Evolutionary conservation across 2,113 vertebrate species (phyloP), one percentile per base, ranked within the genome.

Genomic region (Engraulis encrasicolus): DNA sequence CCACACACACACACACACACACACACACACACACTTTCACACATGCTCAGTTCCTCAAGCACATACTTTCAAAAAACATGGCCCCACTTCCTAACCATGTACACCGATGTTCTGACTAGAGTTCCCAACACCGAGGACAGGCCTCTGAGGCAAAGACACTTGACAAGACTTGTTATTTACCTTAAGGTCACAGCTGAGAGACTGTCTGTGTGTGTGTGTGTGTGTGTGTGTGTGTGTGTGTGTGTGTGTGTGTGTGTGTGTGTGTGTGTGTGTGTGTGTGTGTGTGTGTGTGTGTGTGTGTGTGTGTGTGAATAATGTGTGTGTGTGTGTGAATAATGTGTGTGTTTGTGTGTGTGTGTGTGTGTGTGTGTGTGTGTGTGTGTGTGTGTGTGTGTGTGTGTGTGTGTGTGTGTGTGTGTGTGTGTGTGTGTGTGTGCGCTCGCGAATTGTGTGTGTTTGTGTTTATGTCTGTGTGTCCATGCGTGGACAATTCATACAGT

Each of bases 361-460:
- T n/a, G n/a, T n/a, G n/a, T n/a, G n/a, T n/a, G n/a, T n/a, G n/a
- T n/a, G n/a, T n/a, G n/a, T n/a, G n/a, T n/a, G n/a, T n/a, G n/a
- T n/a, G n/a, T n/a, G n/a, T n/a, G n/a, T n/a, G n/a, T n/a, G n/a
- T n/a, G n/a, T n/a, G n/a, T n/a, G n/a, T n/a, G n/a, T n/a, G n/a
- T n/a, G n/a, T n/a, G n/a, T n/a, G n/a, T 61, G 54, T 61, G 52
- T 58, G 52, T 58, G 52, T 58, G 52, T 58, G 52, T 58, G 52
- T 58, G 52, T 83, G 78, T 87, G 74, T 80, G 23, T 81, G 23
- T 49, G 74, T 79, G 31, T 45, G n/a, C n/a, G n/a, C n/a, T n/a
- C n/a, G n/a, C n/a, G n/a, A n/a, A n/a, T n/a, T n/a, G n/a, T n/a
- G n/a, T n/a, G n/a, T n/a, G n/a, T n/a, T n/a, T n/a, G n/a, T n/a